Percentiles rank a stretch among this genome's conserved stretches.
phyloP scores from a whole-genome alignment of 2,888 invertebrate species.

The Cerceris rybyensis region DNA sequence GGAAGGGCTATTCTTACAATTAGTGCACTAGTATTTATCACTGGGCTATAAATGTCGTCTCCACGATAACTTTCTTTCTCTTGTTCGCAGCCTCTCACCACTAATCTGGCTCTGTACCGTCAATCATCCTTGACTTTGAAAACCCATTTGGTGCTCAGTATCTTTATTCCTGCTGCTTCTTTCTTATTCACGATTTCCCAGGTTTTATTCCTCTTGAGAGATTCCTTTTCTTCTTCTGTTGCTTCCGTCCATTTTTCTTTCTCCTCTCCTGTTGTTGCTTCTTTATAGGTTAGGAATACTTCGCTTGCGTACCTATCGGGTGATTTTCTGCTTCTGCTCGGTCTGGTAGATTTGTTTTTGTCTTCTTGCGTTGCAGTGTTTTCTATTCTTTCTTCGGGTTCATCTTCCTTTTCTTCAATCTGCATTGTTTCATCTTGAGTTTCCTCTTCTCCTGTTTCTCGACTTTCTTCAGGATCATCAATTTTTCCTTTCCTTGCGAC shows the following conservation, averaged over 20 bases:
- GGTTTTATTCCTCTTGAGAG: conserved; percentile 61
- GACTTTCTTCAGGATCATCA: neutral
- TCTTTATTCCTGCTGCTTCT: conserved; percentile 36
- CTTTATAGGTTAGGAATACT: no score
- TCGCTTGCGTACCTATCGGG: neutral
- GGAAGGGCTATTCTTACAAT: no score
- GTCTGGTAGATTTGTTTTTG: conserved; percentile 13
- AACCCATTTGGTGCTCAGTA: conserved; percentile 55
- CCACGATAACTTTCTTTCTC: neutral
- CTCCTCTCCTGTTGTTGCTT: no score
- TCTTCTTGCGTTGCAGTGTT: no score
- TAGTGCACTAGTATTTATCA: neutral
- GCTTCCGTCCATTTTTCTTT: no score
- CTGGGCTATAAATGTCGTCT: conserved; percentile 9
- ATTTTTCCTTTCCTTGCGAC: neutral
- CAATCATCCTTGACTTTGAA: conserved; percentile 61
- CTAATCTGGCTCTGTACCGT: conserved; percentile 9
- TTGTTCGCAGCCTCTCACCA: conserved; percentile 20
- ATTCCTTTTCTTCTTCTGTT: no score
- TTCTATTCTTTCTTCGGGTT: no score
- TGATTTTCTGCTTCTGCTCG: conserved; percentile 5
- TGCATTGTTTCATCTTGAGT: neutral
- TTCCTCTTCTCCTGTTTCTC: neutral
- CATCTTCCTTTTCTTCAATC: neutral
- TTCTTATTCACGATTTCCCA: conserved; percentile 43